Evolutionary conservation across 92 coral and sea anemone genomes (phyloP).

Genomic region (Micromussa lordhowensis): DNA sequence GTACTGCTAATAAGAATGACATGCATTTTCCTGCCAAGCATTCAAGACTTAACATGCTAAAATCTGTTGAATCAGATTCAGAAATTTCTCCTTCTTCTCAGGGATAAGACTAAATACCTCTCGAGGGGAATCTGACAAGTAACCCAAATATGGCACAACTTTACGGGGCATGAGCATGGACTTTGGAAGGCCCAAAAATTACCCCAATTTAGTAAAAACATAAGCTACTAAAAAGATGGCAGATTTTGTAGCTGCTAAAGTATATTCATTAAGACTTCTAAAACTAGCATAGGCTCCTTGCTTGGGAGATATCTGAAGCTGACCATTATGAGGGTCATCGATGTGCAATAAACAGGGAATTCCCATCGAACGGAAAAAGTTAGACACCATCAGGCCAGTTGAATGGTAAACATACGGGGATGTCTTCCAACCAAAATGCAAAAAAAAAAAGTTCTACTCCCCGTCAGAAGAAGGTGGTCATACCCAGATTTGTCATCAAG

Average conservation of each 20-base stretch:
- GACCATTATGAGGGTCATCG: constrained; percentile 61
- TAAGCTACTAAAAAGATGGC: constrained; percentile 52
- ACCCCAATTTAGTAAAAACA: constrained; percentile 37
- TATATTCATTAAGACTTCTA: neutral
- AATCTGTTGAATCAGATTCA: constrained; percentile 3
- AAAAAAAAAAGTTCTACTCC: constrained; percentile 54
- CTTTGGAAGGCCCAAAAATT: constrained; percentile 49
- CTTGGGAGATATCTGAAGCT: constrained; percentile 39
- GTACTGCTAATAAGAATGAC: too few species aligned
- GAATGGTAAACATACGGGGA: constrained; percentile 61
- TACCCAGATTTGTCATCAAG: constrained; percentile 37
- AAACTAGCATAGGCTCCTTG: constrained; percentile 32
- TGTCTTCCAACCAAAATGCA: constrained; percentile 77
- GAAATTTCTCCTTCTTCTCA: constrained; percentile 30
- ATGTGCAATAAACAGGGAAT: constrained; percentile 61
- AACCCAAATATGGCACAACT: constrained; percentile 51
- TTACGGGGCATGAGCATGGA: constrained; percentile 41
- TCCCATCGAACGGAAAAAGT: constrained; percentile 44
- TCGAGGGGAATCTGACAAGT: constrained; percentile 36
- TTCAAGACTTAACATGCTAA: constrained; percentile 31
- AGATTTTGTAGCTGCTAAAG: constrained; percentile 37
- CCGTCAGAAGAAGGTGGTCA: constrained; percentile 46
- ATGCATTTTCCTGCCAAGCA: constrained; percentile 2
- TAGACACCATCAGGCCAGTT: constrained; percentile 62
- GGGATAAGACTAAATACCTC: constrained; percentile 38